phyloP scores from a whole-genome alignment of 2,797 vertebrate genomes.

The Acridotheres tristis region DNA sequence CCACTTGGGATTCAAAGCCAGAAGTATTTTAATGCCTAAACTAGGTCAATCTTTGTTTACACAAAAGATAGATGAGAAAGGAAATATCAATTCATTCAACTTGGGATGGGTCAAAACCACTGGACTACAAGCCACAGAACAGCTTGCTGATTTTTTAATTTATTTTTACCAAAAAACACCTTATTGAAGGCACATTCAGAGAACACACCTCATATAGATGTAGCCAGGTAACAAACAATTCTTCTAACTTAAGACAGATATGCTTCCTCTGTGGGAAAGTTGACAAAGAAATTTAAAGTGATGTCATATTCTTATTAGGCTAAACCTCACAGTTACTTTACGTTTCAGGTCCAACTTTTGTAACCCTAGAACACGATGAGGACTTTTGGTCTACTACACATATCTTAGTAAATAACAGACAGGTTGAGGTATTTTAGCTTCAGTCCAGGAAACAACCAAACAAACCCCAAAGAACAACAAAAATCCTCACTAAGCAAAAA shows the following conservation, averaged over 20 bases:
- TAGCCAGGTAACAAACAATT: neutral
- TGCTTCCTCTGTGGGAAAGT: rapidly evolving
- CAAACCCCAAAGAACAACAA: neutral
- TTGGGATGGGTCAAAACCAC: neutral
- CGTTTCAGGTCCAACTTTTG: neutral
- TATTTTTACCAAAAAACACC: neutral
- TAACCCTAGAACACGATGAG: neutral
- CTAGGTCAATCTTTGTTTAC: constrained; percentile 65
- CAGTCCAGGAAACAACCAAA: neutral
- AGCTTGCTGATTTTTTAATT: neutral
- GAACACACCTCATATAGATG: neutral
- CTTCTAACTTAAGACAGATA: neutral
- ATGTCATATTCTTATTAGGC: neutral
- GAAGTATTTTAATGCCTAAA: constrained; percentile 44
- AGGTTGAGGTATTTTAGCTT: neutral
- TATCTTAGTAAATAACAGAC: neutral
- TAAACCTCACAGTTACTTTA: neutral
- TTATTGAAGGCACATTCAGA: neutral
- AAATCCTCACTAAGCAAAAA: neutral
- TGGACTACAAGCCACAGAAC: neutral
- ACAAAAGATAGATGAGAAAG: constrained; percentile 50
- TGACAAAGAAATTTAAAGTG: neutral
- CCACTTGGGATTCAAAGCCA: constrained; percentile 36
- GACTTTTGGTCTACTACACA: neutral
- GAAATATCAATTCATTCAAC: constrained; percentile 22